These are phyloP conservation scores for Furcula furcula DNA, from an alignment of 2,888 invertebrate species.

Conservation along the genomic window DNA sequence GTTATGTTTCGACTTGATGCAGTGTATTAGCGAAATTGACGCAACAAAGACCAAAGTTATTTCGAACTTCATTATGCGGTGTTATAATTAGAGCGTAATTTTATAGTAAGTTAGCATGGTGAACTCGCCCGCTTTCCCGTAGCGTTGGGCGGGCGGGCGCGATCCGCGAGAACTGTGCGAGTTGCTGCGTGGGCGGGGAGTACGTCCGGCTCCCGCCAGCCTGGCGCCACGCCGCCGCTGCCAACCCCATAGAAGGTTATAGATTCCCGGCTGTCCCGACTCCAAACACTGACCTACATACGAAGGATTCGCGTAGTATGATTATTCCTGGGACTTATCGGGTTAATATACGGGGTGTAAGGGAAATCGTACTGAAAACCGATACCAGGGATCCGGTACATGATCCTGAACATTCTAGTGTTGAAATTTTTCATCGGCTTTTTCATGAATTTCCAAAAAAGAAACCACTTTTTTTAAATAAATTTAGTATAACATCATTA, in stretches of 20 bases:
- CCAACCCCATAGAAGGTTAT: constrained; percentile 1
- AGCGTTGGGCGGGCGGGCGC: constrained; percentile 24
- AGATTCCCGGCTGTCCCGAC: background rate
- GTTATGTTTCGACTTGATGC: constrained; percentile 35
- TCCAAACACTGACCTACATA: background rate
- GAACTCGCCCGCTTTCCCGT: background rate
- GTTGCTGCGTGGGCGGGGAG: constrained; percentile 21
- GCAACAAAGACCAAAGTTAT: constrained; percentile 5
- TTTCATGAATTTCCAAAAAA: no score
- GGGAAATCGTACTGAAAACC: no score
- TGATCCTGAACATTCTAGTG: no score
- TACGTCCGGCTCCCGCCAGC: constrained; percentile 39
- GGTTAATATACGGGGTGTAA: no score
- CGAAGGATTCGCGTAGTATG: no score
- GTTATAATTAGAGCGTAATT: background rate
- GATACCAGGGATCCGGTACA: no score
- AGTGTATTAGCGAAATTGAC: constrained; percentile 12
- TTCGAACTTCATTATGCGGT: constrained; percentile 1
- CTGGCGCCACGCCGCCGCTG: constrained; percentile 42
- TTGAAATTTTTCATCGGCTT: no score
- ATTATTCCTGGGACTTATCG: no score
- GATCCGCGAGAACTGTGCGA: constrained; percentile 27
- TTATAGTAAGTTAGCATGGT: constrained; percentile 8
- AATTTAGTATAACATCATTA: no score
- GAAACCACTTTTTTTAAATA: no score